Evolutionary conservation across 2,888 invertebrate genomes (phyloP), one percentile per base, ranked within the genome.

Genomic region (Taenaris catops): DNA sequence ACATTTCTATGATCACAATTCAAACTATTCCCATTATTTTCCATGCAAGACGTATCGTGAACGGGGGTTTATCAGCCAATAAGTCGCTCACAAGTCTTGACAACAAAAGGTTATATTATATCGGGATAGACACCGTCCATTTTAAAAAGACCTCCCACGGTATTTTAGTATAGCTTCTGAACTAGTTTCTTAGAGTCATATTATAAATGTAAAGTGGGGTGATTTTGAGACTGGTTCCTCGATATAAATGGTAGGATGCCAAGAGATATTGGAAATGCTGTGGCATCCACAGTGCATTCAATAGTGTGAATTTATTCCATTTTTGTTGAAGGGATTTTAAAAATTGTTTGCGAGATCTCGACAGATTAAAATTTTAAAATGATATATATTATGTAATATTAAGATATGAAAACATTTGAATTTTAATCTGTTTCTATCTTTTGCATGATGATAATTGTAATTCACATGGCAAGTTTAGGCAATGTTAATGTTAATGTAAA

Each of bases 211-310:
- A 5, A 25, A 25, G 7, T 20, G 26, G 23, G 16, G 26, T 26
- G 41, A 28, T 44, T 43, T 46, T 49, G 41, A 51, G 6, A 10
- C 37, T 64, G 63, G 70, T 40, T 34, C 38, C 35, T 44, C 45
- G 36, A 54, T 53, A 55, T 62, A 62, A 63, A 64, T 57, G 49
- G 55, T 55, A 49, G 53, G 54, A 59, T 54, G 52, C 59, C 57
- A 51, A 49, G 40, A 40, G 46, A 55, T 67, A 71, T 69, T 70
- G 63, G 52, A 66, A 61, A 63, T 61, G 53, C 52, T 43, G 36
- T 48, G 50, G 59, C 47, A 67, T 64, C 63, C 55, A 24, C 14
- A 12, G n/a, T n/a, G n/a, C n/a, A n/a, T n/a, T n/a, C n/a, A n/a
- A n/a, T n/a, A n/a, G n/a, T n/a, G n/a, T n/a, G n/a, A n/a, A n/a